Conservation (phyloP, 2,113 vertebrate genomes). For the Phaethon lepturus region DNA sequence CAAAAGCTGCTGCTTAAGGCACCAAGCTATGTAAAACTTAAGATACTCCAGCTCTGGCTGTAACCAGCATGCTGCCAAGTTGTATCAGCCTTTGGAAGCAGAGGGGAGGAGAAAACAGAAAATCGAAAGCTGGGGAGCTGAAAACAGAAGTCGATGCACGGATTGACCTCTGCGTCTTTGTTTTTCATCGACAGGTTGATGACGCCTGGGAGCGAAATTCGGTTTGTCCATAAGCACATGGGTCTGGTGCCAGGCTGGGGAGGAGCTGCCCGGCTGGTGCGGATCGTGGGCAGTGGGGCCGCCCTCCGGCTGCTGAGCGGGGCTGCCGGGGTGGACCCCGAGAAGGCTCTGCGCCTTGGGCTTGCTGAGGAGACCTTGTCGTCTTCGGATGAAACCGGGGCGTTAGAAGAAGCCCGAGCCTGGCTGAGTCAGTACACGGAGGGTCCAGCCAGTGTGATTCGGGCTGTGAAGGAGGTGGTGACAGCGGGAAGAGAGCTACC, state of each 20-base stretch:
- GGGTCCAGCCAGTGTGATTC: constrained; percentile 83
- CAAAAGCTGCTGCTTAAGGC: not conserved
- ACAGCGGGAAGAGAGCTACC: constrained; percentile 84
- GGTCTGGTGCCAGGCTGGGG: constrained; percentile 96
- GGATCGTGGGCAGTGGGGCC: constrained; percentile 79
- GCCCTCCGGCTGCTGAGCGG: constrained; percentile 86
- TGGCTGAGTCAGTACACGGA: constrained; percentile 83
- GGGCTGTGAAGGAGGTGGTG: constrained; percentile 86
- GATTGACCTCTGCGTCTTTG: not conserved
- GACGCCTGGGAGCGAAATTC: constrained; percentile 86
- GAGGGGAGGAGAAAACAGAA: not conserved
- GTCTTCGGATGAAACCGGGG: not conserved
- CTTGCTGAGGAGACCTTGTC: constrained; percentile 81
- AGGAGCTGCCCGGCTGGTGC: constrained; percentile 83
- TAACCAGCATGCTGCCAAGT: not conserved
- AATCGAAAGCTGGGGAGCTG: not conserved
- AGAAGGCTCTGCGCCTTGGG: constrained; percentile 79
- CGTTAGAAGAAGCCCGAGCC: constrained; percentile 71
- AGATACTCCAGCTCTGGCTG: not conserved
- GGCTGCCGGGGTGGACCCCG: constrained; percentile 75
- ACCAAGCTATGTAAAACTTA: not conserved
- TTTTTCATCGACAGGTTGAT: constrained; percentile 82
- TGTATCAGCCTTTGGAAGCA: not conserved
- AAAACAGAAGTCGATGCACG: not conserved
- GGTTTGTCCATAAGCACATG: constrained; percentile 96